Conservation (phyloP, 2,113 vertebrate genomes). For the Trematocara stigmaticum region DNA sequence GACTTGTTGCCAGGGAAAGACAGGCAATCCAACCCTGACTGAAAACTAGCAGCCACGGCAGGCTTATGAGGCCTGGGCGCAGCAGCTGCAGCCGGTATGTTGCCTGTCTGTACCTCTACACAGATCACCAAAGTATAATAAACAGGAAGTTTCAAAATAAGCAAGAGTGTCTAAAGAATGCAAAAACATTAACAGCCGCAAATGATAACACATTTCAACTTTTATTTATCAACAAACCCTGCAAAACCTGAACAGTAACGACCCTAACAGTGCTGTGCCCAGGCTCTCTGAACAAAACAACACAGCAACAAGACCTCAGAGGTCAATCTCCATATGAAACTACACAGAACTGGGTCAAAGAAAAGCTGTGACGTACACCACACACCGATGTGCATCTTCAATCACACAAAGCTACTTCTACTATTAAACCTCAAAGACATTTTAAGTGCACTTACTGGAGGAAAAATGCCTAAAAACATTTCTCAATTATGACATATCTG, state of each 20-base stretch:
- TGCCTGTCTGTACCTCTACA: neutral
- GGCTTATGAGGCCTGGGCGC: neutral
- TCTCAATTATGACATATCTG: neutral
- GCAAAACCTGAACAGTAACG: neutral
- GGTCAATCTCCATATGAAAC: neutral
- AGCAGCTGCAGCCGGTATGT: neutral
- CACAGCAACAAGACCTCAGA: neutral
- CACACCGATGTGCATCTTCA: neutral
- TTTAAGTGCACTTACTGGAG: neutral
- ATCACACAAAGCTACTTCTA: neutral
- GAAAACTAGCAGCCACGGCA: slow-evolving; percentile 3
- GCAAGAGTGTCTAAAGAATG: neutral
- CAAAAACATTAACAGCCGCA: neutral
- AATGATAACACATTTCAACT: slow-evolving; percentile 12
- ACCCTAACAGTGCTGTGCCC: neutral
- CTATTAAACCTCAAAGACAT: neutral
- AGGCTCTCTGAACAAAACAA: slow-evolving; percentile 35
- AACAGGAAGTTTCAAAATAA: neutral
- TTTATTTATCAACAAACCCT: slow-evolving; percentile 38
- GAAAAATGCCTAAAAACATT: neutral
- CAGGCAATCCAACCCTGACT: neutral
- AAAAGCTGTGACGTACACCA: slow-evolving; percentile 7
- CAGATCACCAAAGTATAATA: neutral
- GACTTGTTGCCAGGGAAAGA: slow-evolving; percentile 65
- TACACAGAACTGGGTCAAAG: neutral